Evolutionary conservation across 2,113 vertebrate genomes (phyloP), one percentile per base, ranked within the genome.

Genomic region (Callocephalon fimbriatum): DNA sequence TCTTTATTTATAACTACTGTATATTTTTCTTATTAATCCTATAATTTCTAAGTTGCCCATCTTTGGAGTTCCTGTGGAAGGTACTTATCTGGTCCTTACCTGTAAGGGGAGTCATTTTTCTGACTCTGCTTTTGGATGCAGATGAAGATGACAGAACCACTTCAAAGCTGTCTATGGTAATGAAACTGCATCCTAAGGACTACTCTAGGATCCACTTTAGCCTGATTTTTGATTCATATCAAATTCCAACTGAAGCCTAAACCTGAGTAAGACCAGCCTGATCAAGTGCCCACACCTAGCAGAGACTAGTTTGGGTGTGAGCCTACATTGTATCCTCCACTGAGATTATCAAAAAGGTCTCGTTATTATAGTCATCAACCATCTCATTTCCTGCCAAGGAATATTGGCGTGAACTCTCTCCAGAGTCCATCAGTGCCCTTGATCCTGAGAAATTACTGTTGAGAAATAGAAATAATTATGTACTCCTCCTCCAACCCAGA

Each of bases 391-490:
- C 94, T 97, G 97, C 80, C 91, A 93, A 96, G 31, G 32, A 93
- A 90, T 93, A 95, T 74, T 95, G 95, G 86, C 4, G 2, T 89
- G 86, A 97, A 94, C 95, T 92, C 96, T 97, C 97, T 96, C 95
- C 91, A 96, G 97, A 96, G 94, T 93, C 94, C 97, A 96, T 82
- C 94, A 95, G 92, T 97, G 90, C 90, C 97, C 92, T 93, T 96
- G 96, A 95, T 95, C 94, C 92, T 65, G 88, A 97, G 91, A 97
- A 96, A 97, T 96, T 95, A 95, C 91, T 96, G 95, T 35, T 89
- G 94, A 97, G 97, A 95, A 96, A 97, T 94, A 97, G 88, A 96
- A 97, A 96, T 96, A 97, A 97, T 97, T 95, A 97, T 58, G 65
- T 87, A 78, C 53, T 96, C 83, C 79, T 94, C 92, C 93, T 97